Conservation (phyloP, 2,888 invertebrate species). For the Cabera pusaria region DNA sequence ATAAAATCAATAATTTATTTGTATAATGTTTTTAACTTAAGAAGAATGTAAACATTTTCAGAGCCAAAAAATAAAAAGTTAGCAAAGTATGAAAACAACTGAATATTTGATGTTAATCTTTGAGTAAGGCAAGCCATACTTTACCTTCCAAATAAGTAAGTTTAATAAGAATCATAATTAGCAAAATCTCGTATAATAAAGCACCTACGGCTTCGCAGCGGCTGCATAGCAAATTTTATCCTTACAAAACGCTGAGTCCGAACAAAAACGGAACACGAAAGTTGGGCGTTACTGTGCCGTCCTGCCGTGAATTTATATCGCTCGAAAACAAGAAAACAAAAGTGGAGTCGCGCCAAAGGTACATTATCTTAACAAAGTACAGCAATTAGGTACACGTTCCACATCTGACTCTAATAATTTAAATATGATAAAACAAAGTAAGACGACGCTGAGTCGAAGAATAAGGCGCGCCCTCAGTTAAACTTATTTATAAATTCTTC, state of each 20-base stretch:
- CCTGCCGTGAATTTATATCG: conserved; percentile 78
- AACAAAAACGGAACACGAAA: conserved; percentile 77
- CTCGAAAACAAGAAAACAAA: conserved; percentile 80
- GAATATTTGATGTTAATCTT: too few species aligned
- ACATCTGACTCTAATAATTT: conserved; percentile 83
- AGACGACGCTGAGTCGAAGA: conserved; percentile 65
- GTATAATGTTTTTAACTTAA: too few species aligned
- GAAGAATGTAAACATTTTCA: too few species aligned
- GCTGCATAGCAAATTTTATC: conserved; percentile 74
- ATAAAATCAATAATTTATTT: too few species aligned
- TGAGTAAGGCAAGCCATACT: too few species aligned
- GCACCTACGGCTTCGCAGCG: conserved; percentile 58
- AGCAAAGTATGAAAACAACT: too few species aligned
- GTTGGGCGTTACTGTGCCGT: conserved; percentile 70
- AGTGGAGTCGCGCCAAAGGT: conserved; percentile 81
- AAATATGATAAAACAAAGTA: conserved; percentile 83
- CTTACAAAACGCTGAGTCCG: conserved; percentile 62
- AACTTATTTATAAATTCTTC: conserved; percentile 83
- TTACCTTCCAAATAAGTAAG: conserved; percentile 17
- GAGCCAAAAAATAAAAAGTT: too few species aligned
- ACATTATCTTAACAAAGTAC: conserved; percentile 84
- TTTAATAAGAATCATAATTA: conserved; percentile 30
- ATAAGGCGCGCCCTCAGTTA: conserved; percentile 68
- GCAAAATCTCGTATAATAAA: conserved; percentile 44
- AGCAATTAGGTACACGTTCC: conserved; percentile 84